Conservation (phyloP, 2,888 invertebrate species). For the Xanthorhoe designata region DNA sequence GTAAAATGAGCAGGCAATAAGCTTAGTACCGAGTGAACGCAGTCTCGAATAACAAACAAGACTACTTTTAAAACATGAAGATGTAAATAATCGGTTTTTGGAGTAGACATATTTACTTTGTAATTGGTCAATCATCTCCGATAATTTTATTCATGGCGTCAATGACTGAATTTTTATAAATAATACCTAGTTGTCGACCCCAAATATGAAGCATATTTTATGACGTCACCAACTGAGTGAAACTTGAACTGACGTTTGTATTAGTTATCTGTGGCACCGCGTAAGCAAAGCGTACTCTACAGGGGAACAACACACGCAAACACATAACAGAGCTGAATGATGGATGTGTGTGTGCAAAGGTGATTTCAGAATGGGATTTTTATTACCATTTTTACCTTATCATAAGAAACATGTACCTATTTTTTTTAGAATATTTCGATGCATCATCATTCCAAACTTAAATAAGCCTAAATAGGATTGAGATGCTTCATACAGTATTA, state of each 20-base stretch:
- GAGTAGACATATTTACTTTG: too few relatives aligned
- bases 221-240: slow-evolving; percentile 5
- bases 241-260: not conserved
- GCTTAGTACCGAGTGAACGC: not conserved
- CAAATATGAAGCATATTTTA: not conserved
- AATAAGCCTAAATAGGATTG: too few relatives aligned
- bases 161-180: too few relatives aligned
- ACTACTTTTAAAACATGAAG: too few relatives aligned
- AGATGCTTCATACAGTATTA: too few relatives aligned
- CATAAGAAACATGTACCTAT: too few relatives aligned
- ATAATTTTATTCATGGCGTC: too few relatives aligned
- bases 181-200: not conserved
- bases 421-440: too few relatives aligned
- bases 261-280: slow-evolving; percentile 17
- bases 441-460: too few relatives aligned
- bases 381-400: slow-evolving; percentile 3
- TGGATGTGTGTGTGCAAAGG: slow-evolving; percentile 45
- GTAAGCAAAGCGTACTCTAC: slow-evolving; percentile 35
- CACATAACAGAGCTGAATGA: slow-evolving; percentile 35
- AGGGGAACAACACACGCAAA: slow-evolving; percentile 40
- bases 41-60: too few relatives aligned
- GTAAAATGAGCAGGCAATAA: not conserved
- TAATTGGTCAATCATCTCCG: too few relatives aligned
- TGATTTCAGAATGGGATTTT: slow-evolving; percentile 22
- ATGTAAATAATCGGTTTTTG: too few relatives aligned